Evolutionary conservation across 1,140 invertebrate genomes (phyloP).

Genomic region (Ruditapes philippinarum): DNA sequence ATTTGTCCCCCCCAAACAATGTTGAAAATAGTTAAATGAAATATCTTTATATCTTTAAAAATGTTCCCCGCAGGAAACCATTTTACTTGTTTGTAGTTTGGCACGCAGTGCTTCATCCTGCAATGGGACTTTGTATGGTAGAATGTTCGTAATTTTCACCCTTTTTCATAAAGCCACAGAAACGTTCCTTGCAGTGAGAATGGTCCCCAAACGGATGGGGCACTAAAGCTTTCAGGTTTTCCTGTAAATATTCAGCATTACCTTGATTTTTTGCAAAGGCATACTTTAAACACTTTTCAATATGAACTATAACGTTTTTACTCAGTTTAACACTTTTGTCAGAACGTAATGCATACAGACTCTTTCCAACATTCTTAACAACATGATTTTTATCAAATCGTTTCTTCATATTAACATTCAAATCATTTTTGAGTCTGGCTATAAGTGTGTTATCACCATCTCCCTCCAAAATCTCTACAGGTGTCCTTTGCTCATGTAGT

Average conservation of each 20-base stretch:
- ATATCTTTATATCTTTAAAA: too few species aligned
- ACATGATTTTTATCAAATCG: conserved; percentile 39
- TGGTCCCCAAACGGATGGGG: conserved; percentile 54
- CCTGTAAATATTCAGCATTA: not conserved
- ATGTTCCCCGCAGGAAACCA: too few species aligned
- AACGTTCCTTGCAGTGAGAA: not conserved
- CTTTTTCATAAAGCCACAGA: conserved; percentile 43
- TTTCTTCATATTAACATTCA: conserved; percentile 11
- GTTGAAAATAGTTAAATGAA: too few species aligned
- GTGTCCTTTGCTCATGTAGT: conserved; percentile 2
- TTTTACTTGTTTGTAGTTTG: too few species aligned
- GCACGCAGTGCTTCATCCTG: conserved; percentile 14
- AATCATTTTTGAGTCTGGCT: conserved; percentile 5
- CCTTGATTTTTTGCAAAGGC: conserved; percentile 36
- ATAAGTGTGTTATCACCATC: too few species aligned
- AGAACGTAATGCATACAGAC: conserved; percentile 7
- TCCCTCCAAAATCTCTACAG: conserved; percentile 43
- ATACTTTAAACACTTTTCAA: conserved; percentile 49
- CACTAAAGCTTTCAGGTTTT: conserved; percentile 40
- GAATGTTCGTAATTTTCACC: conserved; percentile 6
- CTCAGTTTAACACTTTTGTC: conserved; percentile 43
- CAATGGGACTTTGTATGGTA: conserved; percentile 51
- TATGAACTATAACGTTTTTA: conserved; percentile 15
- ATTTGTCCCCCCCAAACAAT: too few species aligned
- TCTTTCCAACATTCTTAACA: conserved; percentile 48